These are phyloP conservation scores for Lepisosteus osseus DNA, from an alignment of 2,113 vertebrate genomes.

Conservation along the genomic window DNA sequence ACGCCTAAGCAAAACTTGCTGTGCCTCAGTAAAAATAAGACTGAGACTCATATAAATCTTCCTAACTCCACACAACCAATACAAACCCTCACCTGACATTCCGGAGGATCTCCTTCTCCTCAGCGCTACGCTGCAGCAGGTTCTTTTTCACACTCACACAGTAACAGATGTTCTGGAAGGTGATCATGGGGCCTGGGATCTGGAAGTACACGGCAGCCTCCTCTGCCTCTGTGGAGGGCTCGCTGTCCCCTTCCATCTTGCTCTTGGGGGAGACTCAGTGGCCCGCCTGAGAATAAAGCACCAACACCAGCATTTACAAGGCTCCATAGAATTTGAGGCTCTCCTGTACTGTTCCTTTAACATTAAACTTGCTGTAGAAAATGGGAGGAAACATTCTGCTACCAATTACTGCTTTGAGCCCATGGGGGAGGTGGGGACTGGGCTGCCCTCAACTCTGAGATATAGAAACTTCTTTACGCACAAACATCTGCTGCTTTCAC, in stretches of 20 bases:
- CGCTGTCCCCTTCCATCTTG: too few relatives aligned
- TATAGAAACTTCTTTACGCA: neutral
- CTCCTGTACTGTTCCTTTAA: neutral
- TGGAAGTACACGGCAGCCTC: neutral
- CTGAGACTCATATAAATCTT: too few relatives aligned
- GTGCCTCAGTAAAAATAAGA: too few relatives aligned
- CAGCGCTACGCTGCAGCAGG: neutral
- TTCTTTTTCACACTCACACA: neutral
- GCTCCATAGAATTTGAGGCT: neutral
- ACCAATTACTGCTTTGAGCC: neutral
- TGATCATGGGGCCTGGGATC: neutral
- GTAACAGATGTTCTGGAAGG: constrained; percentile 1
- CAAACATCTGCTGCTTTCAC: too few relatives aligned
- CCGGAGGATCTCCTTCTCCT: constrained; percentile 6
- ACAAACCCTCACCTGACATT: neutral
- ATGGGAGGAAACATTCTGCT: neutral
- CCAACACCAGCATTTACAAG: too few relatives aligned
- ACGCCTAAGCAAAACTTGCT: too few relatives aligned
- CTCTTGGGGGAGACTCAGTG: neutral
- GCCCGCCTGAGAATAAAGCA: neutral
- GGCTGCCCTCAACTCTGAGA: neutral
- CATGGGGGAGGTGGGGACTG: neutral
- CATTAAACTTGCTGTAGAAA: too few relatives aligned
- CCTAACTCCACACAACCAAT: too few relatives aligned
- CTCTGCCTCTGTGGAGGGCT: neutral